These are phyloP conservation scores for Campylomormyrus tamandua DNA, from an alignment of 2,113 vertebrate species.

Conservation along the genomic window DNA sequence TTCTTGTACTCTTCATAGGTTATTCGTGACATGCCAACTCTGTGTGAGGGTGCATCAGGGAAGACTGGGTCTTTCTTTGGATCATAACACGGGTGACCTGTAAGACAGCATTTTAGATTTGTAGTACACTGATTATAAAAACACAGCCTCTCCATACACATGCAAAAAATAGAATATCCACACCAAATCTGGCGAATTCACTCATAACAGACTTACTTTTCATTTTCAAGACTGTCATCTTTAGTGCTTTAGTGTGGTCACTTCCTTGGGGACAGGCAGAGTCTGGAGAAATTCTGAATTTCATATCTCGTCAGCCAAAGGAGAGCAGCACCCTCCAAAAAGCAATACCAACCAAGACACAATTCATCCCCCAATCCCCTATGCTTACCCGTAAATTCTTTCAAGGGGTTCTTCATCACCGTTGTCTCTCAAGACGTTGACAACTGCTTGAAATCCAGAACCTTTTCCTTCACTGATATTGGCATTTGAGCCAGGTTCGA, in stretches of 20 bases:
- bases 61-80: not conserved
- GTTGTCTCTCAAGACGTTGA: slow-evolving; percentile 27
- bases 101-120: not conserved
- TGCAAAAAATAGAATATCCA: not conserved
- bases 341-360: not conserved
- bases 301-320: not conserved
- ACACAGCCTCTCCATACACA: not conserved
- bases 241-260: not conserved
- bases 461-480: slow-evolving; percentile 1
- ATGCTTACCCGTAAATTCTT: slow-evolving; percentile 35
- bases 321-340: not conserved
- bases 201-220: not conserved
- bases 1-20: slow-evolving; percentile 3
- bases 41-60: not conserved
- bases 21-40: not conserved
- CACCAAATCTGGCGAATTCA: not conserved
- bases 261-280: not conserved
- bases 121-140: not conserved
- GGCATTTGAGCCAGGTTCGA: not conserved
- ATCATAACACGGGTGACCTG: not conserved
- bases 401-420: no score
- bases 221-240: not conserved
- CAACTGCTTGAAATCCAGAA: slow-evolving; percentile 47
- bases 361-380: not conserved
- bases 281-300: not conserved